These are phyloP conservation scores for Leptothorax acervorum DNA, from an alignment of 2,888 invertebrate species.

Conservation along the genomic window DNA sequence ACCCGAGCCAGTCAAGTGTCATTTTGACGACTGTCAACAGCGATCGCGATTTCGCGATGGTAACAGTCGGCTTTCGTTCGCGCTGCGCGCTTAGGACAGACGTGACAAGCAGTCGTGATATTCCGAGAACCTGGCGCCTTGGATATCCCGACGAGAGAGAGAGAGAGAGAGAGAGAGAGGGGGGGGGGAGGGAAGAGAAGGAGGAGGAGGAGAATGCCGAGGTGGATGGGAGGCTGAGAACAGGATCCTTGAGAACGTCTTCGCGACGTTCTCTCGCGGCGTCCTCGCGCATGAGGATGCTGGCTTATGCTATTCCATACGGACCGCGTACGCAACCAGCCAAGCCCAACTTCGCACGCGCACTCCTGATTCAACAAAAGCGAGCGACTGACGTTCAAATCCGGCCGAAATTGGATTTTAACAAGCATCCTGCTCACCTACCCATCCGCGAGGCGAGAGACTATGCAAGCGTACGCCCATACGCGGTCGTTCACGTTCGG, in stretches of 20 bases:
- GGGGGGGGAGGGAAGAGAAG: neutral
- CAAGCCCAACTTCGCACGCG: slow-evolving; percentile 7
- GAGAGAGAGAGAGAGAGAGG: slow-evolving; percentile 3
- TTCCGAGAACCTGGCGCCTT: slow-evolving; percentile 59
- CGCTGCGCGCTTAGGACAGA: slow-evolving; percentile 65
- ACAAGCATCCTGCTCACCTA: slow-evolving; percentile 35
- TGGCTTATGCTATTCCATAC: slow-evolving; percentile 33
- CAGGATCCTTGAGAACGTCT: slow-evolving; percentile 40
- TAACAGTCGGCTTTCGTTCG: slow-evolving; percentile 69
- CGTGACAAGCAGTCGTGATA: slow-evolving; percentile 74
- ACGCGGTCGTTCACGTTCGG: neutral
- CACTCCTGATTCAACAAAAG: slow-evolving; percentile 48
- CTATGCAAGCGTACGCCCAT: neutral
- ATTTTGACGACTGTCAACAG: slow-evolving; percentile 68
- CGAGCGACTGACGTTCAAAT: slow-evolving; percentile 52
- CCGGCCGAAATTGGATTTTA: slow-evolving; percentile 53
- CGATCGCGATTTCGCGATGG: slow-evolving; percentile 71
- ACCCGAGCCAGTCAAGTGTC: slow-evolving; percentile 66
- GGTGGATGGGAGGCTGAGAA: slow-evolving; percentile 20
- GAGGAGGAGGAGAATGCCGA: neutral
- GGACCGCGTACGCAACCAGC: slow-evolving; percentile 19
- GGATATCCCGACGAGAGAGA: slow-evolving; percentile 8
- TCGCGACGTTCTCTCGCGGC: slow-evolving; percentile 28
- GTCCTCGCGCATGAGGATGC: slow-evolving; percentile 27
- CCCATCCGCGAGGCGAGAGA: neutral